Evolutionary conservation across 2,797 vertebrate genomes (phyloP).

Genomic region (Lagocephalus sceleratus): DNA sequence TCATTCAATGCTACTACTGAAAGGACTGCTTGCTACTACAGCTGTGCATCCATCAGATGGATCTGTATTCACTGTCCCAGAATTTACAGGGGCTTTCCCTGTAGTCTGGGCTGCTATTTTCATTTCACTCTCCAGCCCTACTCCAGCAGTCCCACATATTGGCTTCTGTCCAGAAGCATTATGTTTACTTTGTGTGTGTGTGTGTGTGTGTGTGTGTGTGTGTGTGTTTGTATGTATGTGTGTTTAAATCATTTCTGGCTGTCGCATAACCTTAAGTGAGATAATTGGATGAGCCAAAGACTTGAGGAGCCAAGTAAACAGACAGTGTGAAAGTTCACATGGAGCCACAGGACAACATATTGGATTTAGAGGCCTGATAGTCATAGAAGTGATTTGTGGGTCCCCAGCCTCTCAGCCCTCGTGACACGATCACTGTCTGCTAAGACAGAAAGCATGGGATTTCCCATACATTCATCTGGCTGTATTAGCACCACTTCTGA

Average conservation of each 20-base stretch:
- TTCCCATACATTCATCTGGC: constrained; percentile 59
- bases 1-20: constrained; percentile 31
- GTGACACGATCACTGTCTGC: constrained; percentile 52
- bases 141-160: constrained; percentile 37
- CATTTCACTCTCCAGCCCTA: constrained; percentile 36
- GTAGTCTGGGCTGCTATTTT: constrained; percentile 53
- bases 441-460: constrained; percentile 52
- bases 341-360: constrained; percentile 35
- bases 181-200: constrained; percentile 21
- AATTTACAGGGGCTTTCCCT: constrained; percentile 74
- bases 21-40: constrained; percentile 28
- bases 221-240: constrained; percentile 12
- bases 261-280: constrained; percentile 29
- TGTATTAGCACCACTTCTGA: constrained; percentile 43
- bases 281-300: constrained; percentile 36
- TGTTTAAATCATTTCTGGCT: constrained; percentile 19
- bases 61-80: constrained; percentile 51
- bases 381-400: constrained; percentile 60
- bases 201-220: constrained; percentile 4
- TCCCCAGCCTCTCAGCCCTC: constrained; percentile 46
- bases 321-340: constrained; percentile 59
- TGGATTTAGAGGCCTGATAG: constrained; percentile 34
- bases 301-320: constrained; percentile 53
- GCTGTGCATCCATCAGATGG: constrained; percentile 50
- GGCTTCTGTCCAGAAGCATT: constrained; percentile 39